Percentiles rank a stretch among this genome's conserved stretches.
Evolutionary conservation across 1,140 invertebrate genomes (phyloP).

Genomic region (Cyrtorhinus lividipennis): DNA sequence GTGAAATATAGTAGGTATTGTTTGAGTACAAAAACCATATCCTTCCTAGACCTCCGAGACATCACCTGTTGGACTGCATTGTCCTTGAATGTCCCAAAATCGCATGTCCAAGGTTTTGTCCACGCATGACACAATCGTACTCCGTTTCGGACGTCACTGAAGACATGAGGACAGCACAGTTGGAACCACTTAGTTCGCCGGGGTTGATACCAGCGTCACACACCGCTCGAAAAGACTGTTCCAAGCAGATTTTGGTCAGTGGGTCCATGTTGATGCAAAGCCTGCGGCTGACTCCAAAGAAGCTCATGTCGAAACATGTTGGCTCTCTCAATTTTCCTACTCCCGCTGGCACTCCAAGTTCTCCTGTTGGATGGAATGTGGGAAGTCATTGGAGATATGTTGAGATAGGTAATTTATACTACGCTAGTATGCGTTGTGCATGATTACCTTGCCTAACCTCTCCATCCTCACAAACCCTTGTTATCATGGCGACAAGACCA

Average conservation of each 20-base stretch:
- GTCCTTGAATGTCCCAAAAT: slow-evolving; percentile 47
- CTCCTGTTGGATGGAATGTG: slow-evolving; percentile 21
- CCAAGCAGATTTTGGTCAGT: slow-evolving; percentile 22
- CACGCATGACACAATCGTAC: neutral
- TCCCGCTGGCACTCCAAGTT: slow-evolving; percentile 22
- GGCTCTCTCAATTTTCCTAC: slow-evolving; percentile 25
- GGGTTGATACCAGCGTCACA: slow-evolving; percentile 35
- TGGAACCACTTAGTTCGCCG: slow-evolving; percentile 33
- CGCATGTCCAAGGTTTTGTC: slow-evolving; percentile 31
- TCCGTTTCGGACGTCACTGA: slow-evolving; percentile 23
- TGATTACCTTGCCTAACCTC: too few species aligned
- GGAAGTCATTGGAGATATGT: too few species aligned
- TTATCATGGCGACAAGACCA: too few species aligned
- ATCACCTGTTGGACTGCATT: slow-evolving; percentile 48
- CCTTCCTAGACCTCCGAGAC: slow-evolving; percentile 30
- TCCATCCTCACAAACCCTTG: too few species aligned
- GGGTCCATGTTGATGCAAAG: slow-evolving; percentile 23
- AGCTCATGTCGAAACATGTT: slow-evolving; percentile 25
- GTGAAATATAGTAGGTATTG: neutral
- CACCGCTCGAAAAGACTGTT: slow-evolving; percentile 26
- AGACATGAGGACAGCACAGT: slow-evolving; percentile 42
- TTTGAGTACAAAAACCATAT: neutral
- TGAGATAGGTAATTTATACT: too few species aligned
- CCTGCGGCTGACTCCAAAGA: slow-evolving; percentile 26
- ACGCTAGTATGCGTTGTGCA: too few species aligned